Evolutionary conservation across 2,113 vertebrate species (phyloP).

Genomic region (Diadophis punctatus): DNA sequence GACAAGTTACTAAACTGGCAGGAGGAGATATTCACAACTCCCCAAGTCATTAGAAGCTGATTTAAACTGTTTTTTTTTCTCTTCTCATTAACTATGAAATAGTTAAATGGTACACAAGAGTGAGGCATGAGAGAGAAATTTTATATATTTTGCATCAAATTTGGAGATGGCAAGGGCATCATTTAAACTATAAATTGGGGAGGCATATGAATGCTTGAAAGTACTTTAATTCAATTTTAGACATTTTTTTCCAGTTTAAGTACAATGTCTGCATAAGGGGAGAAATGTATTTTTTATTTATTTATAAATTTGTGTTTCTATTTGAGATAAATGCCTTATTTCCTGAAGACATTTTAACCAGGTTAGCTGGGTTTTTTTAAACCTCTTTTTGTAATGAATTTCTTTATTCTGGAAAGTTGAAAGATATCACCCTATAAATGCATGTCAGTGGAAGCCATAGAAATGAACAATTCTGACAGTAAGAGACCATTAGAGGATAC

Average conservation of each 20-base stretch:
- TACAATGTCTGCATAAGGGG: neutral
- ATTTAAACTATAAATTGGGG: neutral
- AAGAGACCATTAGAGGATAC: neutral
- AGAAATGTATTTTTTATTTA: neutral
- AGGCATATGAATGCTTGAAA: neutral
- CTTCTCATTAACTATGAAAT: neutral
- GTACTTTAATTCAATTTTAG: neutral
- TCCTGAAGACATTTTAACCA: neutral
- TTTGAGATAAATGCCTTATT: neutral
- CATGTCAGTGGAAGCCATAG: neutral
- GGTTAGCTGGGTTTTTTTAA: neutral
- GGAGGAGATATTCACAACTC: neutral
- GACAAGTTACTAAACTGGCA: neutral
- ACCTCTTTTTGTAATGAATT: neutral
- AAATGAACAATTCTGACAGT: neutral
- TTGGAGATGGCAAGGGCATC: neutral
- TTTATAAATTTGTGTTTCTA: neutral
- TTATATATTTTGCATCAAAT: neutral
- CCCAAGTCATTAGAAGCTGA: neutral
- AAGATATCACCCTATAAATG: neutral
- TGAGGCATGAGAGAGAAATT: neutral
- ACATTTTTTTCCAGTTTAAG: neutral
- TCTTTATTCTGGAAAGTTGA: neutral
- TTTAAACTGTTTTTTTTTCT: neutral
- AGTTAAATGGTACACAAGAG: neutral